Percentiles rank a stretch among this genome's conserved stretches.
Evolutionary conservation across 2,797 vertebrate genomes (phyloP).

Genomic region (Myotis daubentonii): DNA sequence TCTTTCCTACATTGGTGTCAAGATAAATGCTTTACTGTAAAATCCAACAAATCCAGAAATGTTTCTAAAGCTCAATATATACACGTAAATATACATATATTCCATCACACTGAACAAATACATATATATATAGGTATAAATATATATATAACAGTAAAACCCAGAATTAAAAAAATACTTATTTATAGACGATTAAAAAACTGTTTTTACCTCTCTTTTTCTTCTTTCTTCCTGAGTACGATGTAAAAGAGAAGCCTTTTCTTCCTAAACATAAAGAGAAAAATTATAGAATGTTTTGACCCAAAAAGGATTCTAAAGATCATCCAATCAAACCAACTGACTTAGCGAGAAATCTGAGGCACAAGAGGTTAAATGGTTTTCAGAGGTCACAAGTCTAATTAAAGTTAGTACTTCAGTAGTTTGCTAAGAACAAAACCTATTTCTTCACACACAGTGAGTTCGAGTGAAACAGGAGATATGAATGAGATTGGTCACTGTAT

Average conservation of each 20-base stretch:
- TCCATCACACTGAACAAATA: fast-evolving
- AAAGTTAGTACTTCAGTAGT: neutral
- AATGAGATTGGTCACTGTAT: fast-evolving
- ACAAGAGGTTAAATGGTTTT: neutral
- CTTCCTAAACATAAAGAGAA: constrained; percentile 88
- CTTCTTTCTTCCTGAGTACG: constrained; percentile 98
- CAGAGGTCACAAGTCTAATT: neutral
- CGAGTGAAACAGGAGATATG: neutral
- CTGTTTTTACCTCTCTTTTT: constrained; percentile 94
- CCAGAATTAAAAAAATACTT: neutral
- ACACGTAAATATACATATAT: fast-evolving
- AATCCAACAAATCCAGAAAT: neutral
- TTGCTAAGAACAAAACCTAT: neutral
- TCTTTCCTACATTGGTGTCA: neutral
- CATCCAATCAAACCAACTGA: neutral
- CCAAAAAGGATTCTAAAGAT: neutral
- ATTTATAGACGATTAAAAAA: neutral
- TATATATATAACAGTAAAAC: fast-evolving
- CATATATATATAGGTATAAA: fast-evolving
- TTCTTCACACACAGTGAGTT: neutral
- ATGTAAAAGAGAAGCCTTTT: constrained; percentile 97
- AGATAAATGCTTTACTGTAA: neutral
- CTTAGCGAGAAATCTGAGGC: neutral
- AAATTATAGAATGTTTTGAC: neutral
- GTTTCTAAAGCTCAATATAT: neutral